phyloP scores from a whole-genome alignment of 2,113 vertebrate genomes.

The Tringa solitaria region DNA sequence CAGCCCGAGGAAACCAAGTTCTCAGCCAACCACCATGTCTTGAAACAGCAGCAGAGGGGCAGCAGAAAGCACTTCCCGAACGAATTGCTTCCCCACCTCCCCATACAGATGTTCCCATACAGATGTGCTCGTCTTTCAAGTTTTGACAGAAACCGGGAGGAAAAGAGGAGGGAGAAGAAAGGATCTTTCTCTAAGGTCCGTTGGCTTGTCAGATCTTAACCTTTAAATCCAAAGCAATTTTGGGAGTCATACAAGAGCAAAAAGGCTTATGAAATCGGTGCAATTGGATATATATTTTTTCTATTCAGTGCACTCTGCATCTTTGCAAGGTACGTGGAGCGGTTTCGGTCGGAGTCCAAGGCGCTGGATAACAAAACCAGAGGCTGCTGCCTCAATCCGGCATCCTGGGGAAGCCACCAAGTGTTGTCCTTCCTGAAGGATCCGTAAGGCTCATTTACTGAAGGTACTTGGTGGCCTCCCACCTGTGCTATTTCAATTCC shows the following conservation, averaged over 20 bases:
- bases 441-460: background rate
- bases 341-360: background rate
- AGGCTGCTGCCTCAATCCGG: background rate
- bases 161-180: background rate
- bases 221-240: conserved; percentile 40
- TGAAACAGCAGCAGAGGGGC: background rate
- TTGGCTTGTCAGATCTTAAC: conserved; percentile 13
- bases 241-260: background rate
- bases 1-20: background rate
- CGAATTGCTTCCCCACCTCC: background rate
- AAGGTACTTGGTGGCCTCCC: background rate
- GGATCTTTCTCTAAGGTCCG: background rate
- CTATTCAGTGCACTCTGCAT: background rate
- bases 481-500: background rate
- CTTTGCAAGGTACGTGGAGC: background rate
- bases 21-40: rapidly evolving
- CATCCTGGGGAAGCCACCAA: background rate
- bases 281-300: background rate
- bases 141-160: background rate
- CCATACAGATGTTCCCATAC: background rate
- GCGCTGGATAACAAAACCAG: background rate
- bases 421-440: background rate
- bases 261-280: background rate
- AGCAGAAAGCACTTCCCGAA: background rate
- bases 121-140: background rate